Conservation (phyloP, 2,888 invertebrate genomes). For the Hirtodrosophila alboralis region DNA sequence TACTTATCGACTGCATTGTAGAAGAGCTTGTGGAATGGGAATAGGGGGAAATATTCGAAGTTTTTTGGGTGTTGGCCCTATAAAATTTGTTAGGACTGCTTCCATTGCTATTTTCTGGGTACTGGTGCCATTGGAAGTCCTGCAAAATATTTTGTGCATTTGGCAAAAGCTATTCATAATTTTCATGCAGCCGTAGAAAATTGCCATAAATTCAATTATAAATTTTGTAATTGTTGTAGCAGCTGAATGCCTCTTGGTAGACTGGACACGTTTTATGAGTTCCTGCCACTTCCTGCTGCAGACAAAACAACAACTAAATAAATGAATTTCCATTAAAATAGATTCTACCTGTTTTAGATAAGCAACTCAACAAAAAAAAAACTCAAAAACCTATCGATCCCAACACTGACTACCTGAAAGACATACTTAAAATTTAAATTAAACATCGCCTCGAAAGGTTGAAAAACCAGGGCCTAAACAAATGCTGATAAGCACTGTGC, state of each 20-base stretch:
- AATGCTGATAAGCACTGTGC: constrained; percentile 64
- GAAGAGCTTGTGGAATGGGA: constrained; percentile 11
- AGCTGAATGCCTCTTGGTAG: constrained; percentile 13
- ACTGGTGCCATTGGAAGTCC: constrained; percentile 35
- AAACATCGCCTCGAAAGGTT: constrained; percentile 49
- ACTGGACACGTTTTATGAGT: constrained; percentile 33
- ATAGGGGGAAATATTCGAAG: constrained; percentile 23
- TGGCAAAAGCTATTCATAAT: constrained; percentile 42
- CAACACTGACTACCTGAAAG: constrained; percentile 57
- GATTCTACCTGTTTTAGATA: constrained; percentile 69
- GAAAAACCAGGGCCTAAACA: constrained; percentile 62
- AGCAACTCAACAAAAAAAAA: constrained; percentile 28
- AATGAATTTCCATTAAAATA: constrained; percentile 57
- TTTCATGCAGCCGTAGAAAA: constrained; percentile 46
- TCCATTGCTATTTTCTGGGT: constrained; percentile 6
- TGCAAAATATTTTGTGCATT: constrained; percentile 57
- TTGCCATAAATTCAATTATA: constrained; percentile 69
- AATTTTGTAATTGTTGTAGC: constrained; percentile 43
- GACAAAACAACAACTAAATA: constrained; percentile 61
- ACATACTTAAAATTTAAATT: constrained; percentile 77
- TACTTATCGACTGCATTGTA: constrained; percentile 79
- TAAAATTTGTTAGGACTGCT: constrained; percentile 28
- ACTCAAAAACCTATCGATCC: constrained; percentile 26
- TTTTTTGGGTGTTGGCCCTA: constrained; percentile 67
- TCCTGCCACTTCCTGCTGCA: constrained; percentile 39